Conservation (phyloP, 2,888 invertebrate genomes). For the Aphidoletes aphidimyza region DNA sequence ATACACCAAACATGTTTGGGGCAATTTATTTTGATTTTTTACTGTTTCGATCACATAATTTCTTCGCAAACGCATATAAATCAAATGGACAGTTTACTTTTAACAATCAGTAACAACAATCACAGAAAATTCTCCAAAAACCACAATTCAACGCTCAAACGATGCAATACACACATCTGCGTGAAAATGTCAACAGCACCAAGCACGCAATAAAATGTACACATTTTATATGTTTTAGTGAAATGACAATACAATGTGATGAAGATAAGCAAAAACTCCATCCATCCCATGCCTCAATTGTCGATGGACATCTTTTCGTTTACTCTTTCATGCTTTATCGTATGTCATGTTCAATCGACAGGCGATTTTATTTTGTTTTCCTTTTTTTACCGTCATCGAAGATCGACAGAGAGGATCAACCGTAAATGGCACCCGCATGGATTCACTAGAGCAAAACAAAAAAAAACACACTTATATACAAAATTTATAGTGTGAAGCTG, state of each 20-base stretch:
- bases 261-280: background rate
- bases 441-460: background rate
- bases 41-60: background rate
- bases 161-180: background rate
- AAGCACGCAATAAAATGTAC: background rate
- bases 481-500: slow-evolving; percentile 10
- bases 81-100: slow-evolving; percentile 13
- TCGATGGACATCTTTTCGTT: too few relatives aligned
- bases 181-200: slow-evolving; percentile 37
- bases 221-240: background rate
- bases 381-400: background rate
- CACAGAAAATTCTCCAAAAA: background rate
- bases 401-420: slow-evolving; percentile 7
- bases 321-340: too few relatives aligned
- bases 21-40: background rate
- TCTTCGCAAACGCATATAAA: background rate
- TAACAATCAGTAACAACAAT: background rate
- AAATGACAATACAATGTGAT: background rate
- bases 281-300: too few relatives aligned
- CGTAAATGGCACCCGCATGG: background rate
- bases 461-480: too few relatives aligned
- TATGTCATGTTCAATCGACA: too few relatives aligned
- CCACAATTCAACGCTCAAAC: background rate
- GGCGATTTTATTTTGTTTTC: too few relatives aligned
- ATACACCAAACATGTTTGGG: too few relatives aligned